Conservation (phyloP, 92 coral and sea anemone species). For the Porites rus region DNA sequence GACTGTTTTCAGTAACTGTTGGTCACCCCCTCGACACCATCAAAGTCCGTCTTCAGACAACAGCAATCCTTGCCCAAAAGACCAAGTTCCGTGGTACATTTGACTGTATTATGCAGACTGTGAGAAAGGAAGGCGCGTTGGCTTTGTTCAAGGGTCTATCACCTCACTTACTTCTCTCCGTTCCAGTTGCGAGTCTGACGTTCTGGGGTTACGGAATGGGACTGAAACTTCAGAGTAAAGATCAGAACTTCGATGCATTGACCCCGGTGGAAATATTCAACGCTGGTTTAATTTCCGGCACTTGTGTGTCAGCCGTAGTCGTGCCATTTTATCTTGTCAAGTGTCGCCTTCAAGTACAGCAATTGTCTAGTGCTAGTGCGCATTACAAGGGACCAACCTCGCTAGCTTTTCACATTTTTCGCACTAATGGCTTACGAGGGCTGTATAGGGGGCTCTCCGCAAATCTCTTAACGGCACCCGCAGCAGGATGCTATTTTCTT, state of each 20-base stretch:
- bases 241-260: slow-evolving; percentile 56
- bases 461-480: slow-evolving; percentile 75
- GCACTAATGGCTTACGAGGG: slow-evolving; percentile 74
- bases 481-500: slow-evolving; percentile 79
- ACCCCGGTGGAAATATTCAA: slow-evolving; percentile 66
- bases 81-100: slow-evolving; percentile 75
- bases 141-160: slow-evolving; percentile 88
- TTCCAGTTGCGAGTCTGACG: slow-evolving; percentile 76
- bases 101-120: slow-evolving; percentile 75
- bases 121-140: slow-evolving; percentile 78
- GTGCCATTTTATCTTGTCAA: slow-evolving; percentile 87
- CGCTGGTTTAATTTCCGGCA: slow-evolving; percentile 86
- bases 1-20: slow-evolving; percentile 74
- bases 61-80: slow-evolving; percentile 61
- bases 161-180: slow-evolving; percentile 84
- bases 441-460: slow-evolving; percentile 79
- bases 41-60: slow-evolving; percentile 93
- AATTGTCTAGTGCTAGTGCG: slow-evolving; percentile 48
- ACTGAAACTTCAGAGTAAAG: slow-evolving; percentile 76
- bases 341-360: slow-evolving; percentile 93
- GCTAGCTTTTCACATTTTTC: slow-evolving; percentile 63
- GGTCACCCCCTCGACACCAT: slow-evolving; percentile 95
- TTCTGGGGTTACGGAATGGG: slow-evolving; percentile 84
- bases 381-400: slow-evolving; percentile 81
- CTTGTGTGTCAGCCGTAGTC: slow-evolving; percentile 52